Evolutionary conservation across 2,888 invertebrate species (phyloP), one percentile per base, ranked within the genome.

Genomic region (Ernsta delagoae): DNA sequence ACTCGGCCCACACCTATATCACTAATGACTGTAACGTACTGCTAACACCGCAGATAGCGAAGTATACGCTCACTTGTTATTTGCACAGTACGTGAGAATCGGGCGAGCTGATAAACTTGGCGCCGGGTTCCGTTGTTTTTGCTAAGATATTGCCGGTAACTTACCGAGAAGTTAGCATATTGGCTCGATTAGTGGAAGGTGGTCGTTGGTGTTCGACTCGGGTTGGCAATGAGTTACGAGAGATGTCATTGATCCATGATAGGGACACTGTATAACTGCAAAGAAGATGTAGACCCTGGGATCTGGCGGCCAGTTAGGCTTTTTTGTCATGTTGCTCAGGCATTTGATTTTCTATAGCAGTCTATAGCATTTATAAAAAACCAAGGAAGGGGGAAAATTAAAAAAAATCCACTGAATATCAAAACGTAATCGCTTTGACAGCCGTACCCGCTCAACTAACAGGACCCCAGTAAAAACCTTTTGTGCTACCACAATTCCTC

Each of bases 21-120:
- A 84, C 85, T 87, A 88, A 88, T 85, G 87, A 85, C 82, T 81
- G 79, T 79, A 80, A 79, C 80, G 80, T 78, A 76, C 75, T 75
- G 74, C 74, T 70, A 72, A 70, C 68, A 77, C 76, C 78, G 77
- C 78, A 78, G 74, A 77, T 77, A 78, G 75, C 77, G 74, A 75
- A 78, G 69, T 74, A 71, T 70, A 62, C 65, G 62, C 48, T 62
- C 57, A 57, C 60, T 36, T 63, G 66, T 70, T 71, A 72, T 73
- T 71, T 64, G 67, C 64, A 41, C 63, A 59, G 61, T 65, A 61
- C 64, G 59, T 56, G 59, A 60, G 53, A 48, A 45, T 59, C 24
- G 54, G 67, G 36, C 31, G 7, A 34, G 8, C n/a, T 59, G 60
- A 45, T 56, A 56, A 68, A 62, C 68, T 62, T 62, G 50, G 8